phyloP scores from a whole-genome alignment of 2,797 vertebrate genomes.

The Liasis olivaceus region DNA sequence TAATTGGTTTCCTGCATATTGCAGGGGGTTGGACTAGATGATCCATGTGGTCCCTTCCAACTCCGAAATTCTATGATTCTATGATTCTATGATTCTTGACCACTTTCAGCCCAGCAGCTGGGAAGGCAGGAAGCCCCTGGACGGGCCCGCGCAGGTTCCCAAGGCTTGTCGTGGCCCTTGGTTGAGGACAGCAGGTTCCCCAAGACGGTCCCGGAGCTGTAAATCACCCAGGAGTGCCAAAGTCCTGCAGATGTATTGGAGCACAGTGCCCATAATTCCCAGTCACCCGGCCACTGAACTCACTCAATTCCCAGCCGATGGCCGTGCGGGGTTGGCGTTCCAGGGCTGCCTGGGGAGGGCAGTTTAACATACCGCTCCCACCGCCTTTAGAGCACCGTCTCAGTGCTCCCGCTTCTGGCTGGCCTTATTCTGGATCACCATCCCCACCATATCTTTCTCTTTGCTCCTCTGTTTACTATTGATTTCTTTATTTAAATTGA shows the following conservation, averaged over 20 bases:
- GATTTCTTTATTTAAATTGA: background rate
- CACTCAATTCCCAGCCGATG: background rate
- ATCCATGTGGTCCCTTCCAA: no score
- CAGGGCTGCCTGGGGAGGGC: background rate
- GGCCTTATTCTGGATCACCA: background rate
- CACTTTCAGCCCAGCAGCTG: no score
- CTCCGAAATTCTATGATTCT: no score
- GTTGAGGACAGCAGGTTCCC: no score
- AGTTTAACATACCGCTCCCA: background rate
- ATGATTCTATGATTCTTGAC: no score
- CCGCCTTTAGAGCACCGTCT: background rate
- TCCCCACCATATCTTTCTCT: background rate
- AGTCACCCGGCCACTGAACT: no score
- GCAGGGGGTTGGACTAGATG: no score
- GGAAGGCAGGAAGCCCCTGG: no score
- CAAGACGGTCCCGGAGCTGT: background rate
- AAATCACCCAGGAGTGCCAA: background rate
- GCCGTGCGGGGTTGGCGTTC: background rate
- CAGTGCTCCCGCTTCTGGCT: background rate
- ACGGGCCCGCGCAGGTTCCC: no score
- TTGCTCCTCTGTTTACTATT: background rate
- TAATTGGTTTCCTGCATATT: no score
- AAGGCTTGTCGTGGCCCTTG: no score
- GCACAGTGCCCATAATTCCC: background rate
- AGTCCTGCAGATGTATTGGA: background rate